phyloP scores from a whole-genome alignment of 64 coral and sea anemone genomes.

The Stylophora pistillata region DNA sequence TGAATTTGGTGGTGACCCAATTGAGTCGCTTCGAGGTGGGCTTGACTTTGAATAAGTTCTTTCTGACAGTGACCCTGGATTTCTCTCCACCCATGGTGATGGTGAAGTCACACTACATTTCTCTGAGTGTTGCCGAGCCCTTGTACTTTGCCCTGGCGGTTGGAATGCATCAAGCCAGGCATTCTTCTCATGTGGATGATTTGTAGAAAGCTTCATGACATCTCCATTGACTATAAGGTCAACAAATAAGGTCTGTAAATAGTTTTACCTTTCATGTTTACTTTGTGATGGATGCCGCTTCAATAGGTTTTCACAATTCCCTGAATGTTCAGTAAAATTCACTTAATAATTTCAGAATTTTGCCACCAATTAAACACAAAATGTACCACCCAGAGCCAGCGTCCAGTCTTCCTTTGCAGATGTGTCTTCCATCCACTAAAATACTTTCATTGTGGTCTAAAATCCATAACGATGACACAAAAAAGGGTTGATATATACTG shows the following conservation, averaged over 20 bases:
- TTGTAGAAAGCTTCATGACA: conserved; percentile 91
- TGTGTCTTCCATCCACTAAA: too few relatives aligned
- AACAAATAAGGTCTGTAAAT: background rate
- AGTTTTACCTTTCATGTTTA: background rate
- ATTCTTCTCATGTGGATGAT: conserved; percentile 83
- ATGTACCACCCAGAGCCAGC: too few relatives aligned
- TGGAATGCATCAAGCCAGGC: conserved; percentile 88
- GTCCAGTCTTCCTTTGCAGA: too few relatives aligned
- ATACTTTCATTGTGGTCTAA: background rate
- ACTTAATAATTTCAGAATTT: too few relatives aligned
- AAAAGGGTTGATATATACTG: background rate
- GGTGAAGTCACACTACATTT: conserved; percentile 31
- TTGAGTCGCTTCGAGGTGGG: conserved; percentile 69
- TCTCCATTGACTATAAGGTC: conserved; percentile 65
- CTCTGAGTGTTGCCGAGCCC: conserved; percentile 12
- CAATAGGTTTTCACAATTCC: too few relatives aligned
- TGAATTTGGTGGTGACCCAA: conserved; percentile 74
- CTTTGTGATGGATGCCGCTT: too few relatives aligned
- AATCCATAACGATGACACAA: background rate
- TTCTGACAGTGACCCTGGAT: conserved; percentile 44
- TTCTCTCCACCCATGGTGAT: conserved; percentile 74
- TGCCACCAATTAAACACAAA: too few relatives aligned
- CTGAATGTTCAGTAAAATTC: too few relatives aligned
- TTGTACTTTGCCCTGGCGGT: conserved; percentile 58
- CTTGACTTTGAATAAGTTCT: conserved; percentile 72